Evolutionary conservation across 1,140 invertebrate species (phyloP), one percentile per base, ranked within the genome.

Genomic region (Andrena cerasifolii): DNA sequence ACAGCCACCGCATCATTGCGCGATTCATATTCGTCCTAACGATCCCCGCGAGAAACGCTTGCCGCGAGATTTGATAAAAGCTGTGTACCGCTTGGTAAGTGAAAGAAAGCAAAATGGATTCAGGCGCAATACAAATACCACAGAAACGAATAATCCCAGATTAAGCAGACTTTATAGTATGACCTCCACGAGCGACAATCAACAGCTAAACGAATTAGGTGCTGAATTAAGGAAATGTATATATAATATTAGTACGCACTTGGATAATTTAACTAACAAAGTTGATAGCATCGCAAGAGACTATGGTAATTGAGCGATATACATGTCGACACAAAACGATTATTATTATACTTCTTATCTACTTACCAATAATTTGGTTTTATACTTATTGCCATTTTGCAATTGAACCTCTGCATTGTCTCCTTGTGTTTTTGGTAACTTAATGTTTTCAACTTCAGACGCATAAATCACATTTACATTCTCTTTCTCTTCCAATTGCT

Each of bases 11-110:
- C 95, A 96, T 87, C 94, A 95, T 63, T 95, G 95, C 68, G 93
- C 94, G 5, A 93, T 96, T 33, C 95, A 95, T 79, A 94, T 96
- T 53, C 93, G 95, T 51, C 96, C 96, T 0, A 97, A 97, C 86
- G 96, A 97, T 91, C 96, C 96, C 0, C 91, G 96, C 53, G 96
- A 97, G 83, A 95, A 94, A 61, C 94, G 95, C 82, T 93, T 97
- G 75, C 96, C 96, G 0, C 95, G 94, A 84, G 95, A 97, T 51
- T 91, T 97, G 26, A 95, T 96, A 81, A 90, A 94, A 40, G 94
- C 94, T 58, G 94, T 96, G 12, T 96, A 96, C 87, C 94, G 95
- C 80, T 91, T 97, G 78, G 96, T 96, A 0, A 94, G 94, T 0
- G 94, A 95, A 63, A 93, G 94, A n/a, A 95, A 95, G 80, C 94